Evolutionary conservation across 2,797 vertebrate species (phyloP), one percentile per base, ranked within the genome.

Genomic region (Clarias platycephalus): DNA sequence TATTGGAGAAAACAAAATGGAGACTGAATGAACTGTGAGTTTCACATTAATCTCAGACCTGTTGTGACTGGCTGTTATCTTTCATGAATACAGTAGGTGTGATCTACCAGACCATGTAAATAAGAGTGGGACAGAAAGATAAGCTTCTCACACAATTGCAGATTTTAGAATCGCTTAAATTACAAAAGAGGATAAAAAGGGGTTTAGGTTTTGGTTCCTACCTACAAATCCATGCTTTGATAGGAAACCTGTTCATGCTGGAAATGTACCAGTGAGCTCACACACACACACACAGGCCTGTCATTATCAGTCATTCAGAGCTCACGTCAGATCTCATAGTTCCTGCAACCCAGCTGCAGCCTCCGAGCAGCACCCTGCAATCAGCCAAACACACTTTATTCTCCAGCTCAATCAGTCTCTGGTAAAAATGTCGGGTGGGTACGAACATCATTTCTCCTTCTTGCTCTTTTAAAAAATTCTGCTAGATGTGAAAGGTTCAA

Each of bases 291-390:
- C 64, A 55, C 71, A 78, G 15, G 26, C 57, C 72, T 79, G 67
- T 85, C 66, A 85, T 87, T 85, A 84, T n/a, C 78, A 26, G 20
- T 37, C 57, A 53, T 64, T 55, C 44, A 60, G 24, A 76, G 37
- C 71, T 58, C 70, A 81, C 22, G 13, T 57, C 67, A 40, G 44
- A 71, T 24, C 49, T 75, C 53, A 75, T 26, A 31, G 55, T n/a
- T 67, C 10, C 57, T 63, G 66, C 12, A 72, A 53, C 4, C n/a
- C 63, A 76, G 31, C 40, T 34, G 58, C 40, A 63, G 60, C 44
- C 15, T 49, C 72, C 0, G 49, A 72, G 34, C 66, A 40, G 16
- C 67, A 83, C 2, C 64, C 63, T 78, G 55, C 40, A 79, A 79
- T 78, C 63, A 82, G 20, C 53, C 13, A 1, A 12, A 78, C 74